Base-by-base conservation (phyloP, 2,888 invertebrate genomes). In the Parnassius orleans region DNA sequence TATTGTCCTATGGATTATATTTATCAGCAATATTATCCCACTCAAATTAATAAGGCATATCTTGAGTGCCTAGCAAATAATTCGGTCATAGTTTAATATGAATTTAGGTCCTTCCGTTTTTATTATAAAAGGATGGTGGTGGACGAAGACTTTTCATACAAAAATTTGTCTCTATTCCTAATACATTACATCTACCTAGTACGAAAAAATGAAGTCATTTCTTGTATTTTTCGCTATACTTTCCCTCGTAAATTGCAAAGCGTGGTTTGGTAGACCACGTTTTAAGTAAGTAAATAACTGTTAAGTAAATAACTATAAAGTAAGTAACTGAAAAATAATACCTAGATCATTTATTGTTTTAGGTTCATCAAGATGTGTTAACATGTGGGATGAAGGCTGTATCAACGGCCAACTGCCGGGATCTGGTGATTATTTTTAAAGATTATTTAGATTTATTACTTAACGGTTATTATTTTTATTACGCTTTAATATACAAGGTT, bases 371-470 rank as follows among this genome's bases (percentile, higher is more conserved):
- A 68, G 83, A 12, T 84, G 84, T 61, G 74, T 78, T 11, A 85
- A 84, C 68, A 69, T 84, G 61, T 83, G 83, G 69, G 87, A 87
- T 62, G 88, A 88, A 57, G 83, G 86, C 10, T 86, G 87, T 63
- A 72, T 76, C 61, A 86, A 83, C 67, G 84, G 83, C 2, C 77
- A 77, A 53, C 64, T 86, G 5, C 69, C 76, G 43, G 86, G 85
- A 61, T 72, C 85, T 48, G 82, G 80, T 66, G 69, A 14, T 12
- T 12, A 48, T 48, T 10, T 10, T 11, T 11, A 43, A 11, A 11
- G 11, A 11, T 43, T 43, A 43, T 43, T 10, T 33, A 33, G 33
- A 7, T 33, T 7, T 7, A 7, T 33, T 33, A 33, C 3, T 5
- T 33, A 33, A 1, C 33, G 1, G 5, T 33, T 33, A 33, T 3